These are phyloP conservation scores for Laothoe populi DNA, from an alignment of 2,888 invertebrate species.

Conservation along the genomic window DNA sequence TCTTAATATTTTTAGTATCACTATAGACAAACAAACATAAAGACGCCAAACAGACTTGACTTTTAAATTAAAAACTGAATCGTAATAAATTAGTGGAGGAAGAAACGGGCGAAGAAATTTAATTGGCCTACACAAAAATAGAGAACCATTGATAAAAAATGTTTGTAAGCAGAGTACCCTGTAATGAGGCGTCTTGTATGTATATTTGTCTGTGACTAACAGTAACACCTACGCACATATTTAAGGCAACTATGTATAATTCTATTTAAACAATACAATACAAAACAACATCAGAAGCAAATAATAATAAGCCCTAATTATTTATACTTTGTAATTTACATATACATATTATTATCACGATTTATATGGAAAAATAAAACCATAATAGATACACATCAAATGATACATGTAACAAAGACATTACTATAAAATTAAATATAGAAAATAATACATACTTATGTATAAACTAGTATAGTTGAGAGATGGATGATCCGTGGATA, in stretches of 20 bases:
- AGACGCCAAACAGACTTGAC: not conserved
- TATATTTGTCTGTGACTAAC: not conserved
- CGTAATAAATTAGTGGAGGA: too few relatives aligned
- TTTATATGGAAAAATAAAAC: constrained; percentile 15
- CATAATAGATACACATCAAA: constrained; percentile 26
- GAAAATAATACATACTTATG: constrained; percentile 22
- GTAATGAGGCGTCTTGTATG: not conserved
- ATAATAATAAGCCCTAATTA: constrained; percentile 12
- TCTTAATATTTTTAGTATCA: not conserved
- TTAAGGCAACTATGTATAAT: constrained; percentile 22
- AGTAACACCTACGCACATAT: constrained; percentile 16
- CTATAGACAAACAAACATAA: not conserved
- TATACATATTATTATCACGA: constrained; percentile 28
- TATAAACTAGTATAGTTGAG: constrained; percentile 22
- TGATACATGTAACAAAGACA: constrained; percentile 17
- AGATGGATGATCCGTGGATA: constrained; percentile 23
- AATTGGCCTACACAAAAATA: too few relatives aligned
- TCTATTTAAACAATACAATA: constrained; percentile 5
- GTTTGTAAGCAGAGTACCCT: not conserved
- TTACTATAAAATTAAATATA: constrained; percentile 6
- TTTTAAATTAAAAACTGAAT: too few relatives aligned
- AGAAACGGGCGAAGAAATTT: too few relatives aligned
- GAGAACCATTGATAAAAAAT: not conserved
- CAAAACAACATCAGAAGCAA: constrained; percentile 21
- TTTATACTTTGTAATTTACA: constrained; percentile 23